A percentile compares a stretch with the other conserved stretches of the same genome.
phyloP scores from a whole-genome alignment of 2,797 vertebrate species.

The Lates japonicus region DNA sequence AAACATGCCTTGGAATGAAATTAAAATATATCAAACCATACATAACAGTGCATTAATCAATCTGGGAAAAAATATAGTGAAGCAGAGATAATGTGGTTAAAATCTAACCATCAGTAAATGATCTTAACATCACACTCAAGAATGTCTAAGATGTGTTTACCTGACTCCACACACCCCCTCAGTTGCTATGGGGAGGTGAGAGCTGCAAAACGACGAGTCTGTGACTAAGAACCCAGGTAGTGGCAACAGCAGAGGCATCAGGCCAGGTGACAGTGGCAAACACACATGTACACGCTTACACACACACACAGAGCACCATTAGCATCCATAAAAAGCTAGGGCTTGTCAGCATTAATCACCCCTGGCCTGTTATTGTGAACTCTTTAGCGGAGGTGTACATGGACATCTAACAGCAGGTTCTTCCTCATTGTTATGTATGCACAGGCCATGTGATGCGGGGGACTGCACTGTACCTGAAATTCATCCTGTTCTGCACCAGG shows the following conservation, averaged over 20 bases:
- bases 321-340: conserved; percentile 76
- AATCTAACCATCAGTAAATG: conserved; percentile 51
- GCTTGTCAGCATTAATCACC: conserved; percentile 85
- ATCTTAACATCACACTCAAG: conserved; percentile 31
- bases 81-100: conserved; percentile 59
- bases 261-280: conserved; percentile 67
- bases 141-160: conserved; percentile 66
- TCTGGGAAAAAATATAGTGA: conserved; percentile 4
- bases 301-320: conserved; percentile 65
- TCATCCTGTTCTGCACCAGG: neutral
- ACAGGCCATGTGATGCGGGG: conserved; percentile 19
- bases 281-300: conserved; percentile 34
- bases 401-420: conserved; percentile 58
- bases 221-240: conserved; percentile 56
- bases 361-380: conserved; percentile 63
- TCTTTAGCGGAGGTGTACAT: conserved; percentile 68
- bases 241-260: conserved; percentile 61
- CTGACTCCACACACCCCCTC: conserved; percentile 37
- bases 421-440: conserved; percentile 44
- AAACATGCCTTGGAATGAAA: neutral
- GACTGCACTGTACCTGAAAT: conserved; percentile 5
- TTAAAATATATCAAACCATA: neutral
- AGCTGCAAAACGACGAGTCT: conserved; percentile 33
- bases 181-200: conserved; percentile 77
- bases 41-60: neutral